These are phyloP conservation scores for Philereme transversata DNA, from an alignment of 2,888 invertebrate species.

Conservation along the genomic window DNA sequence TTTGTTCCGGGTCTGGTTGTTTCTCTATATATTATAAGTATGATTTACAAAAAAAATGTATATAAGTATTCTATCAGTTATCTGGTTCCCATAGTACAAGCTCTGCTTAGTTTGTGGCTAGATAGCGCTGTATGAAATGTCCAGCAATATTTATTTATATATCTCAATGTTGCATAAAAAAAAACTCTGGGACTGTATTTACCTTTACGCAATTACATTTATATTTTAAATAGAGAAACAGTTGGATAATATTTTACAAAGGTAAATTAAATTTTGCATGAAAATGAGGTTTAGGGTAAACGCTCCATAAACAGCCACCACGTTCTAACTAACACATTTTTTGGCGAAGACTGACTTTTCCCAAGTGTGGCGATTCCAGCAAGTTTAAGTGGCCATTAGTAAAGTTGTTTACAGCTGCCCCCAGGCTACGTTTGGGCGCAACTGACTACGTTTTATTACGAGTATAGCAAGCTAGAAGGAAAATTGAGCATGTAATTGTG, in stretches of 20 bases:
- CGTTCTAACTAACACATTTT: slow-evolving; percentile 40
- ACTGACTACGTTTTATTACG: slow-evolving; percentile 43
- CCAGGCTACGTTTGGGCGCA: slow-evolving; percentile 47
- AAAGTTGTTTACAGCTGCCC: slow-evolving; percentile 72
- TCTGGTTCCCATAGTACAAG: too few species aligned
- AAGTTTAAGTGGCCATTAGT: slow-evolving; percentile 74
- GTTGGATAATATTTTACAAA: background rate
- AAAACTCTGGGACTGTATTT: too few species aligned
- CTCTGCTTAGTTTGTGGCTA: too few species aligned
- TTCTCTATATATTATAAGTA: too few species aligned
- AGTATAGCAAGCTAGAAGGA: slow-evolving; percentile 38
- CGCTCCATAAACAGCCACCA: slow-evolving; percentile 26
- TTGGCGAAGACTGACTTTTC: slow-evolving; percentile 46
- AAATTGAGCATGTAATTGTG: slow-evolving; percentile 42
- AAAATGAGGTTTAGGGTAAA: slow-evolving; percentile 9
- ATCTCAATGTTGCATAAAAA: too few species aligned
- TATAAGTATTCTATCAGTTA: too few species aligned
- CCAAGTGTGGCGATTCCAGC: slow-evolving; percentile 61
- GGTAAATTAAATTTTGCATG: background rate
- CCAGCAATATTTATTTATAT: too few species aligned
- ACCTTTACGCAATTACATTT: too few species aligned
- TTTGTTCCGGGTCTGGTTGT: too few species aligned
- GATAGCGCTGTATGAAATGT: too few species aligned
- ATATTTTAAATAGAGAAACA: too few species aligned
- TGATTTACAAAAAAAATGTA: too few species aligned